phyloP scores from a whole-genome alignment of 2,888 invertebrate genomes.

The Scaptomyza reducta region DNA sequence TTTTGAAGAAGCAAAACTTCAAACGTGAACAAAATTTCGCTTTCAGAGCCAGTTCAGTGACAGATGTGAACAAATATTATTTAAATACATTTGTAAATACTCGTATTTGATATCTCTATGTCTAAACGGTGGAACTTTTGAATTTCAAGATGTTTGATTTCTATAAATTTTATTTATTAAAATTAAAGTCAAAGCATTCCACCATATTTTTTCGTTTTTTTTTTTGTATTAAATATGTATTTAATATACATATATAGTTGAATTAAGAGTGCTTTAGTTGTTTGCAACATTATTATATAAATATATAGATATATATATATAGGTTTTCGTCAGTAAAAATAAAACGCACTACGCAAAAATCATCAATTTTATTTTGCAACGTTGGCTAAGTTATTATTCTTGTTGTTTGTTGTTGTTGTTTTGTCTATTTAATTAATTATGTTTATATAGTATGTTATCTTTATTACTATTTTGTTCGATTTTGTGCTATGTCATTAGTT shows the following conservation, averaged over 20 bases:
- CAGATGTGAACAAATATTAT: conserved; percentile 13
- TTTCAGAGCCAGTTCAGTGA: conserved; percentile 17
- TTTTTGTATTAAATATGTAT: background rate
- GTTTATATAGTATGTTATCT: background rate
- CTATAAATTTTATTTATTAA: too few relatives aligned
- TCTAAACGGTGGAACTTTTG: background rate
- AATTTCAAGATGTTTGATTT: too few relatives aligned
- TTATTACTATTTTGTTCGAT: conserved; percentile 30
- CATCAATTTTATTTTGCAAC: conserved; percentile 56
- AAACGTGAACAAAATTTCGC: conserved; percentile 20
- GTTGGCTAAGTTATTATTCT: conserved; percentile 12
- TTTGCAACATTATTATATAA: background rate
- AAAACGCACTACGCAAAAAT: conserved; percentile 69
- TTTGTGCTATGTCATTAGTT: conserved; percentile 29
- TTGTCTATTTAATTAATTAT: conserved; percentile 13
- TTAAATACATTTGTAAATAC: background rate
- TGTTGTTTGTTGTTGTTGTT: background rate
- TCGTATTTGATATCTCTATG: background rate
- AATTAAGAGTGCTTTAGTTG: conserved; percentile 1
- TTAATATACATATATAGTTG: background rate
- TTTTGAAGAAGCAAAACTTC: background rate
- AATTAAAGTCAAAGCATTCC: background rate
- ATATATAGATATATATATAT: too few relatives aligned
- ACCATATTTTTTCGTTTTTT: too few relatives aligned
- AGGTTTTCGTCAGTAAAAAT: conserved; percentile 46